A percentile compares a stretch with the other conserved stretches of the same genome.
Conservation (phyloP, 2,888 invertebrate species). For the Bombyx huttoni region DNA sequence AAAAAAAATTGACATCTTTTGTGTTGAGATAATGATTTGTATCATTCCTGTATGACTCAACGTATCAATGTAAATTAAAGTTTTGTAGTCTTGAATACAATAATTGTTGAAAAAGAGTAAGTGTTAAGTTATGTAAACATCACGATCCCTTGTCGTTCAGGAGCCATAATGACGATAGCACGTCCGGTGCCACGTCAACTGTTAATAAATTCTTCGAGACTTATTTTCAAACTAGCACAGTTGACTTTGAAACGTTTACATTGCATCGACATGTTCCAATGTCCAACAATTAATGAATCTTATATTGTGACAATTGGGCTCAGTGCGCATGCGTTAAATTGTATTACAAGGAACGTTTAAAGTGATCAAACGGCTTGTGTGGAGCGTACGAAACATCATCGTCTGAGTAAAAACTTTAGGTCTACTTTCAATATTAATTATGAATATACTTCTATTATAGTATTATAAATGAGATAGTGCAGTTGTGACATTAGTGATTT, state of each 20-base stretch:
- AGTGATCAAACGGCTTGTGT: constrained; percentile 37
- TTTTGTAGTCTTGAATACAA: constrained; percentile 3
- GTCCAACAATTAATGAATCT: constrained; percentile 53
- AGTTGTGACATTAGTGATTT: not conserved
- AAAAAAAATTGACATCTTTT: no score
- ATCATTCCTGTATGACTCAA: not conserved
- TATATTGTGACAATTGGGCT: constrained; percentile 58
- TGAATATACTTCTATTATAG: constrained; percentile 9
- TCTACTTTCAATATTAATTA: constrained; percentile 23
- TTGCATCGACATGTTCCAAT: constrained; percentile 31
- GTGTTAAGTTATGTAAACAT: constrained; percentile 9
- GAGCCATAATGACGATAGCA: constrained; percentile 5
- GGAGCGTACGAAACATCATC: constrained; percentile 13
- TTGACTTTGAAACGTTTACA: constrained; percentile 22
- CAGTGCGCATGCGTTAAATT: constrained; percentile 58
- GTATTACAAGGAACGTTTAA: constrained; percentile 49
- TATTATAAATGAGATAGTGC: not conserved
- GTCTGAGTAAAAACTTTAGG: constrained; percentile 14
- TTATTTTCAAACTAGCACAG: constrained; percentile 54
- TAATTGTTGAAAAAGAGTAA: constrained; percentile 4
- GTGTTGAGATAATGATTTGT: no score
- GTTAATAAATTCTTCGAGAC: constrained; percentile 39
- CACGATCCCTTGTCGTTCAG: constrained; percentile 5
- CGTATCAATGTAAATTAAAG: not conserved
- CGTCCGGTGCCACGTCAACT: constrained; percentile 21